Percentiles rank a stretch among this genome's conserved stretches.
phyloP scores from a whole-genome alignment of 2,888 invertebrate genomes.

The Lypha dubia region DNA sequence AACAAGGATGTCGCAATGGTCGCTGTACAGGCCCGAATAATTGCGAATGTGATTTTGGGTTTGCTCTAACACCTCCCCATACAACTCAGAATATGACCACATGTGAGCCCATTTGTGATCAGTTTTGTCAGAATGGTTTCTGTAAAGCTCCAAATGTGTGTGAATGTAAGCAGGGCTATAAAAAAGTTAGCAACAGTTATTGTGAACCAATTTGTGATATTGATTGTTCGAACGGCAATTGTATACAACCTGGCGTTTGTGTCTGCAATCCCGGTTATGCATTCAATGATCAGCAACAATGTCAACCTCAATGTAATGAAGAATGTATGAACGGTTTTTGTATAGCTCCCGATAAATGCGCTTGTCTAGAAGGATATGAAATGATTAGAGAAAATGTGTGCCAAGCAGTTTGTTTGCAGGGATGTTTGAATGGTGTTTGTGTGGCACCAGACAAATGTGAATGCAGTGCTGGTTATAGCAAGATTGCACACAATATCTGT shows the following conservation, averaged over 20 bases:
- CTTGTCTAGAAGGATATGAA: slow-evolving; percentile 79
- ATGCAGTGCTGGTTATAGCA: slow-evolving; percentile 30
- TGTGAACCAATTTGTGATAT: slow-evolving; percentile 76
- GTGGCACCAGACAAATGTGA: slow-evolving; percentile 77
- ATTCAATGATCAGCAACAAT: background rate
- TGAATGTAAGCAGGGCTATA: slow-evolving; percentile 87
- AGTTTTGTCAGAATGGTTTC: slow-evolving; percentile 76
- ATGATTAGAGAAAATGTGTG: slow-evolving; percentile 80
- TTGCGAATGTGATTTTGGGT: slow-evolving; percentile 74
- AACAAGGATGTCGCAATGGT: slow-evolving; percentile 76
- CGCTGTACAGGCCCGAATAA: slow-evolving; percentile 77
- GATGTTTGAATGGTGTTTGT: slow-evolving; percentile 78
- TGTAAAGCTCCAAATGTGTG: slow-evolving; percentile 88
- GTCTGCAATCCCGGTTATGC: slow-evolving; percentile 47
- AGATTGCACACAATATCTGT: slow-evolving; percentile 48
- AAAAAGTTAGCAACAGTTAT: slow-evolving; percentile 24
- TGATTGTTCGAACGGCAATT: slow-evolving; percentile 77
- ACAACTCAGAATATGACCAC: background rate
- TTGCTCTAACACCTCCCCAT: background rate
- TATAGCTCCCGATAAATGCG: slow-evolving; percentile 85
- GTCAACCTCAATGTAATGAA: slow-evolving; percentile 75
- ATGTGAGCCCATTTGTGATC: slow-evolving; percentile 74
- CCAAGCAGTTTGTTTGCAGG: slow-evolving; percentile 79
- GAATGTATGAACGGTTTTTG: slow-evolving; percentile 89
- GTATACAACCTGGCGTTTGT: slow-evolving; percentile 78